Evolutionary conservation across 1,140 invertebrate species (phyloP), one percentile per base, ranked within the genome.

Genomic region (Bombus waltoni): DNA sequence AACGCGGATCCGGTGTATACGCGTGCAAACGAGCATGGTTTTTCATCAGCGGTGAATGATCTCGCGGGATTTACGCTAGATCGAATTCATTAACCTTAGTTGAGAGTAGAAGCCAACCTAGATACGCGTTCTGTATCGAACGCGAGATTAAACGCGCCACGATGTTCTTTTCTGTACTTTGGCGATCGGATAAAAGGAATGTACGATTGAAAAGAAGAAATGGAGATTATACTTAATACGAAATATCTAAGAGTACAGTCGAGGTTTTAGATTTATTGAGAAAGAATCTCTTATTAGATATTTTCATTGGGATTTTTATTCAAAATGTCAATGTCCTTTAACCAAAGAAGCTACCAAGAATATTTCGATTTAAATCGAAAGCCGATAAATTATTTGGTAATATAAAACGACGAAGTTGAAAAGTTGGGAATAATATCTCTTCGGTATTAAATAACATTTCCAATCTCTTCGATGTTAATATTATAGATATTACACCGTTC

Each of bases 11-110:
- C 35, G 6, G 8, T 25, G 9, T 25, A 44, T 5, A 2, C 1
- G 13, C 57, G 40, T 38, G 9, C 47, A 53, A 83, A 76, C 81
- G 57, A 35, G 62, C 22, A 32, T 53, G 22, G 53, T 84, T 84
- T 84, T 84, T 73, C 77, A 85, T 85, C 83, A 53, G 2, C 13
- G 8, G 13, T 10, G 68, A 80, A 85, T 65, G n/a, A 85, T 85
- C 83, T 80, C 57, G 53, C 44, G 53, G 77, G 68, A 85, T 80
- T 71, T 47, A 53, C 11, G 38, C 65, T 68, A 59, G 47, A 77
- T 78, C 74, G 65, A 78, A 78, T 83, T 65, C 82, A 83, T 83
- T 83, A 83, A 78, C 81, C n/a, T 6, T 11, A 18, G 66, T 72
- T 11, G 38, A 38, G 44, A 40, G 44, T 28, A n/a, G 32, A 53